Percentiles rank a stretch among this genome's conserved stretches.
Conservation (phyloP, 2,888 invertebrate species). For the Chloroclysta siterata region DNA sequence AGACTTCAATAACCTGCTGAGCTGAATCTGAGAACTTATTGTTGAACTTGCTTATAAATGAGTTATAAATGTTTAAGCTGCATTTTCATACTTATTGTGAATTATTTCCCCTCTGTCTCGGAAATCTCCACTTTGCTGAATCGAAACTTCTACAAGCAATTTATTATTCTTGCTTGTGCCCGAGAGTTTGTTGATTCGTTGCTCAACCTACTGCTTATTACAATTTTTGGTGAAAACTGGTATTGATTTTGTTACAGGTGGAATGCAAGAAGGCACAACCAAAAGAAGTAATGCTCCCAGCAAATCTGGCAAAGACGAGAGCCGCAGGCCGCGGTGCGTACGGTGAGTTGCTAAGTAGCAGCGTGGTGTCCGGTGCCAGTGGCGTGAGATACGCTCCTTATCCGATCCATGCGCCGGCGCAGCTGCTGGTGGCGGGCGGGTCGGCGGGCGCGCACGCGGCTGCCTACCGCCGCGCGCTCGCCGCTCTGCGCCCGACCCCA, state of each 20-base stretch:
- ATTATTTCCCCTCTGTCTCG: background rate
- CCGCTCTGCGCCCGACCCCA: constrained; percentile 74
- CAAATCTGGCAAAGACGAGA: constrained; percentile 97
- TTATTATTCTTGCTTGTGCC: background rate
- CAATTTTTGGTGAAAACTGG: background rate
- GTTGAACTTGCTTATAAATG: constrained; percentile 43
- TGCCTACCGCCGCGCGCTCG: constrained; percentile 76
- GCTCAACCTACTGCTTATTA: background rate
- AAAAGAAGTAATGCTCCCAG: constrained; percentile 99
- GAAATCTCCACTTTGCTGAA: constrained; percentile 8
- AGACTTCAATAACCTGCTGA: constrained; percentile 51
- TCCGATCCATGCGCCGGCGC: constrained; percentile 83
- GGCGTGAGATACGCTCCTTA: constrained; percentile 87
- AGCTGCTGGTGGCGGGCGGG: constrained; percentile 72
- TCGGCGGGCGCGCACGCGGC: constrained; percentile 67
- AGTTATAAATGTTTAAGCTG: constrained; percentile 34
- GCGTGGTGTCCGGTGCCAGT: constrained; percentile 84
- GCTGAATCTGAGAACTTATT: constrained; percentile 37
- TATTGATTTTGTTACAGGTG: constrained; percentile 88
- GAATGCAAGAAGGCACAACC: constrained; percentile 99
- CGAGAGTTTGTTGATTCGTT: background rate
- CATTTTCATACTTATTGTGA: constrained; percentile 15
- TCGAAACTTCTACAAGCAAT: constrained; percentile 1
- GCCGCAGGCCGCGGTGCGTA: constrained; percentile 98
- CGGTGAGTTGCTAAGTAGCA: constrained; percentile 97